Conservation (phyloP, 2,888 invertebrate species). For the Drosophila borborema region DNA sequence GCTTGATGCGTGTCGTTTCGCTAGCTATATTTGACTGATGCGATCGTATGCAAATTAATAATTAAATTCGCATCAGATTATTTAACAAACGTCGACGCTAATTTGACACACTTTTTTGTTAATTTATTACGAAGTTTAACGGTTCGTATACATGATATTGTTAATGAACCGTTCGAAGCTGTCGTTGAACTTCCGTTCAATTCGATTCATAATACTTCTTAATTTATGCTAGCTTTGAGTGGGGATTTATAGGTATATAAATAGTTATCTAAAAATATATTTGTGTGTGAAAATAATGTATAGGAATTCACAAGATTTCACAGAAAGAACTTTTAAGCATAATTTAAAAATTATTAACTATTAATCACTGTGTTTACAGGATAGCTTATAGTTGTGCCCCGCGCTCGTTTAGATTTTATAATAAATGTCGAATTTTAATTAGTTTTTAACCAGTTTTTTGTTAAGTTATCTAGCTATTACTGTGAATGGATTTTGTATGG, state of each 20-base stretch:
- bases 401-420: too few species aligned
- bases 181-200: constrained; percentile 18
- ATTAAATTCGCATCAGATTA: constrained; percentile 18
- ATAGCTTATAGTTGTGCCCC: background rate
- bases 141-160: constrained; percentile 29
- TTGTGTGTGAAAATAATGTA: too few species aligned
- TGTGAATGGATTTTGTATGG: constrained; percentile 11
- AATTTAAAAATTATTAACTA: background rate
- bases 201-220: constrained; percentile 13
- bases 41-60: constrained; percentile 45
- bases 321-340: too few species aligned
- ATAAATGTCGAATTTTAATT: constrained; percentile 12
- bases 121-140: constrained; percentile 32
- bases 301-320: background rate
- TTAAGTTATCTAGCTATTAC: background rate
- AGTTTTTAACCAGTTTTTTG: constrained; percentile 16
- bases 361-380: constrained; percentile 1
- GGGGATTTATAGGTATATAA: background rate
- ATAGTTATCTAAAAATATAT: too few species aligned
- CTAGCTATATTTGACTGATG: background rate
- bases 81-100: constrained; percentile 42
- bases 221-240: too few species aligned
- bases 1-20: constrained; percentile 3
- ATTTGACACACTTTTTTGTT: constrained; percentile 59
- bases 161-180: constrained; percentile 33